These are phyloP conservation scores for Megathymus violae DNA, from an alignment of 1,140 invertebrate genomes.

Conservation along the genomic window DNA sequence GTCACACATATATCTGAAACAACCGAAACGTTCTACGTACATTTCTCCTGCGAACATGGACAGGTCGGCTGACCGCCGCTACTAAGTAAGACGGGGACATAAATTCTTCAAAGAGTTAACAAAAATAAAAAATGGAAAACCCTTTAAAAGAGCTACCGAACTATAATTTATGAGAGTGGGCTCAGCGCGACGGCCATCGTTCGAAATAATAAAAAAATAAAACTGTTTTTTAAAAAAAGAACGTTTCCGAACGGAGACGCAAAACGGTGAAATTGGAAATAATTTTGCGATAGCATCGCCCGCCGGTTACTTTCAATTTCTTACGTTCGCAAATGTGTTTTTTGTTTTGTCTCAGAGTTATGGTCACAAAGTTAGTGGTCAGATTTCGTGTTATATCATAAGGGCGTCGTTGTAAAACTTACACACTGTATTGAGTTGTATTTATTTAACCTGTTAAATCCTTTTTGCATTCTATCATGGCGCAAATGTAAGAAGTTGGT, in stretches of 20 bases:
- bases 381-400: neutral
- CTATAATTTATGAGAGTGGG: constrained; percentile 81
- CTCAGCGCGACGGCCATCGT: constrained; percentile 65
- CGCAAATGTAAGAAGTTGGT: no score
- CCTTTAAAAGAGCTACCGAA: constrained; percentile 82
- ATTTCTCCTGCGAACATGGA: constrained; percentile 39
- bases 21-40: constrained; percentile 33
- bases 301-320: constrained; percentile 77
- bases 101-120: constrained; percentile 81
- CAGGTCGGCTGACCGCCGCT: constrained; percentile 73
- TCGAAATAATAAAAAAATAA: constrained; percentile 68
- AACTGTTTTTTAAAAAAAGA: constrained; percentile 50
- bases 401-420: neutral
- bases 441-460: constrained; percentile 10
- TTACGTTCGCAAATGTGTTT: constrained; percentile 59
- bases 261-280: constrained; percentile 83
- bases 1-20: constrained; percentile 33
- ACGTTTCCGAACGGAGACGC: constrained; percentile 59
- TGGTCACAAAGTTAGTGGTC: constrained; percentile 38
- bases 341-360: constrained; percentile 61
- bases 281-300: constrained; percentile 79
- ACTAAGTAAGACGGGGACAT: constrained; percentile 80
- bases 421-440: constrained; percentile 3
- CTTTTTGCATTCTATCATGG: neutral
- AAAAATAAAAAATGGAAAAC: constrained; percentile 74